A percentile compares a stretch with the other conserved stretches of the same genome.
Conservation (phyloP, 2,113 vertebrate species). For the Takifugu bimaculatus region DNA sequence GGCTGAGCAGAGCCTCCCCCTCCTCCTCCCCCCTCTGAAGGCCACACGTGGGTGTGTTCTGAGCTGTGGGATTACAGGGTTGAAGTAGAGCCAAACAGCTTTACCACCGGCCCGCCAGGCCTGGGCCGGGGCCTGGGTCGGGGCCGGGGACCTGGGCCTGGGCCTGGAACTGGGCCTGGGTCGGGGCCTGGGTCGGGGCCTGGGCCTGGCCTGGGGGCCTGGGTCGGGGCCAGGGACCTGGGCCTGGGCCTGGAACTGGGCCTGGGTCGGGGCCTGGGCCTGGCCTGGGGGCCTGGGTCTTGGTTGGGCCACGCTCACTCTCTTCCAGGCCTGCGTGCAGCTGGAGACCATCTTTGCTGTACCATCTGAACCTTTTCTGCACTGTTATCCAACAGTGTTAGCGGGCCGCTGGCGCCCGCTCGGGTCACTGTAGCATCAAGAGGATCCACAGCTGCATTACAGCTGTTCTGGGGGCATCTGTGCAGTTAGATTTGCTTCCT, state of each 20-base stretch:
- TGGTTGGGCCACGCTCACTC: neutral
- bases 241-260: no score
- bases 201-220: neutral
- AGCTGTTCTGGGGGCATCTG: neutral
- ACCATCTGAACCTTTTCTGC: constrained; percentile 15
- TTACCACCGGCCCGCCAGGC: constrained; percentile 16
- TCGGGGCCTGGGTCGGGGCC: no score
- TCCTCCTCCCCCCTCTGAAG: constrained; percentile 27
- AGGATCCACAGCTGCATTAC: neutral
- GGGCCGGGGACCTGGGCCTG: neutral
- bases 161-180: no score
- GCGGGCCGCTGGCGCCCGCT: no score
- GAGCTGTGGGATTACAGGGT: constrained; percentile 44
- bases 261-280: no score
- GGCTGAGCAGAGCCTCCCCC: constrained; percentile 16
- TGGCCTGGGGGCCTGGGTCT: neutral
- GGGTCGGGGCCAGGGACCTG: no score
- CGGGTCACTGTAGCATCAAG: no score
- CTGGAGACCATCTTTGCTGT: constrained; percentile 21
- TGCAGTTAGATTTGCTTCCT: no score
- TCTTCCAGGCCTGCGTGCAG: no score
- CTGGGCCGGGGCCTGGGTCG: neutral
- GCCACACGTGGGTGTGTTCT: constrained; percentile 51
- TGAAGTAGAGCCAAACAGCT: constrained; percentile 50
- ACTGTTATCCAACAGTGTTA: constrained; percentile 17